Conservation (phyloP, 2,113 vertebrate genomes). For the Sula dactylatra region DNA sequence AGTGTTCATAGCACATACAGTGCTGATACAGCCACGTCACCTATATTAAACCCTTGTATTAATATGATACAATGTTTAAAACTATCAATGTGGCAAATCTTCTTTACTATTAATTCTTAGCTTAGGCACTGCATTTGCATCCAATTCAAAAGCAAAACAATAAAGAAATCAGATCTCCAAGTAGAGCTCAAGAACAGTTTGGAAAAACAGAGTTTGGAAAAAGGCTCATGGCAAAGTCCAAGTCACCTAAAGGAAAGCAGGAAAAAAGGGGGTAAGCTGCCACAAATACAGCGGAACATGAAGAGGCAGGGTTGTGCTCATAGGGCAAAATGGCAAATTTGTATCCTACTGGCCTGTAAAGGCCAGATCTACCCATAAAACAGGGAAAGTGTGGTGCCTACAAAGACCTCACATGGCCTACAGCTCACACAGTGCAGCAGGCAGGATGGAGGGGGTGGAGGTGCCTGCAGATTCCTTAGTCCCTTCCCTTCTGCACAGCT, state of each 20-base stretch:
- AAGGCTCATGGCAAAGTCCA: not conserved
- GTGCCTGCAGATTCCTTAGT: not conserved
- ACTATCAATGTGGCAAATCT: not conserved
- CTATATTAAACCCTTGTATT: not conserved
- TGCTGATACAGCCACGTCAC: not conserved
- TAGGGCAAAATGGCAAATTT: not conserved
- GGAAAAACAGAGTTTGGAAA: no score
- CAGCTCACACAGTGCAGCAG: not conserved
- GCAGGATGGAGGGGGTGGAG: not conserved
- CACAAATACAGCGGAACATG: not conserved
- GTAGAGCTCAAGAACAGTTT: not conserved
- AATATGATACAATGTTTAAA: not conserved
- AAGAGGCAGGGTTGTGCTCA: not conserved
- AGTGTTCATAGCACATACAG: not conserved
- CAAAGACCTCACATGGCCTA: not conserved
- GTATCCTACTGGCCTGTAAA: not conserved
- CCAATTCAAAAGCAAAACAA: not conserved
- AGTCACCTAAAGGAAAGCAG: not conserved
- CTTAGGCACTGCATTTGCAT: not conserved
- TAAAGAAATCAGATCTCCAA: not conserved
- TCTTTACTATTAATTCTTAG: not conserved
- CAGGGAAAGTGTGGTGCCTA: fast-evolving
- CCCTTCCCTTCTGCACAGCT: not conserved
- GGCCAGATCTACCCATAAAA: not conserved
- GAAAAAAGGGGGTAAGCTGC: not conserved